Percentiles rank a stretch among this genome's conserved stretches.
Conservation (phyloP, 2,888 invertebrate species). For the Miltochrista miniata region DNA sequence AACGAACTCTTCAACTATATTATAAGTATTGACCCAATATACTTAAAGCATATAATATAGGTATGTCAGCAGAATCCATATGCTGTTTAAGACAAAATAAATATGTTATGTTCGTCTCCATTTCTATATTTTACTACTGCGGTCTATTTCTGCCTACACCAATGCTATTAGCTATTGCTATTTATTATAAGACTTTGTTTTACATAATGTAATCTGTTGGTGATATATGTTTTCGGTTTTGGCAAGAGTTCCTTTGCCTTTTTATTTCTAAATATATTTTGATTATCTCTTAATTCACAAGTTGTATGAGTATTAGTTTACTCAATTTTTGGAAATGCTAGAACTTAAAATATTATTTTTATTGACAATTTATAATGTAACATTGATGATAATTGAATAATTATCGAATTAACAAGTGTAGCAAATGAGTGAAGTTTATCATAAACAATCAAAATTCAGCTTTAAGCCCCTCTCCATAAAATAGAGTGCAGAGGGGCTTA, state of each 20-base stretch:
- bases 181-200: constrained; percentile 8
- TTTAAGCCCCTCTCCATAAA: no score
- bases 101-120: constrained; percentile 23
- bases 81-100: constrained; percentile 31
- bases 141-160: constrained; percentile 15
- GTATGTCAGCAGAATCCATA: constrained; percentile 23
- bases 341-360: no score
- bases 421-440: no score
- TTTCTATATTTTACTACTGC: constrained; percentile 15
- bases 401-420: no score
- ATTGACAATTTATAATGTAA: no score
- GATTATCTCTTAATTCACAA: no score
- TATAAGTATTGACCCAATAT: background rate
- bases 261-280: background rate
- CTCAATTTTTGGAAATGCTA: no score
- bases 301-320: no score
- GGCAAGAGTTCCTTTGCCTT: constrained; percentile 1
- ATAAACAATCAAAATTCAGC: no score
- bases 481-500: no score
- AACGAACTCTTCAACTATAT: background rate
- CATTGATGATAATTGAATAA: no score
- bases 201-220: constrained; percentile 8
- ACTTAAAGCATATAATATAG: background rate
- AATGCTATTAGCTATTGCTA: constrained; percentile 11
- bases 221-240: background rate